A percentile compares a stretch with the other conserved stretches of the same genome.
These are phyloP conservation scores for Saguinus imperator DNA, from an alignment of 2,113 vertebrate genomes.

Conservation along the genomic window DNA sequence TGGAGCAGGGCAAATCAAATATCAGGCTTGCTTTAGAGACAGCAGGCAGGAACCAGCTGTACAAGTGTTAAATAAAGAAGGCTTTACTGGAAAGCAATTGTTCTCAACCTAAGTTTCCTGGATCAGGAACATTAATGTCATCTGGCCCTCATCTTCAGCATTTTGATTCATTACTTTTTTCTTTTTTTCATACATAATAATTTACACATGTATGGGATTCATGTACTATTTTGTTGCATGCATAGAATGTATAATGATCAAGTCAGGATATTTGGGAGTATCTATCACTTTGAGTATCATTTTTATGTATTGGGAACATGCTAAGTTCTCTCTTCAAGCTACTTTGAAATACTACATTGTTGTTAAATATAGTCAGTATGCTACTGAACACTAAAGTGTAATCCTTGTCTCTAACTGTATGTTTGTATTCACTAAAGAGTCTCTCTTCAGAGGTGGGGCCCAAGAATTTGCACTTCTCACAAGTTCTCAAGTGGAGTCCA, in stretches of 20 bases:
- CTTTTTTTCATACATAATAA: too few species aligned
- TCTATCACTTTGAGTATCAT: neutral
- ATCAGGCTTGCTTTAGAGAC: neutral
- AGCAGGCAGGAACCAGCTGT: neutral
- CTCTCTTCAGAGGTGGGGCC: neutral
- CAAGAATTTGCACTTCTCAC: neutral
- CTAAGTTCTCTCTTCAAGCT: neutral
- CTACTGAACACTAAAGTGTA: neutral
- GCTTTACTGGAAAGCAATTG: neutral
- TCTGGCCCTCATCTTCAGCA: neutral
- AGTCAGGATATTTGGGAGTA: neutral
- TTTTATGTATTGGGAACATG: neutral
- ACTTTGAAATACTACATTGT: neutral
- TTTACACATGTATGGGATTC: too few species aligned
- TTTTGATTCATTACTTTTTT: neutral
- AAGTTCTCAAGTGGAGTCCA: neutral
- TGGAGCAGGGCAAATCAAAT: neutral
- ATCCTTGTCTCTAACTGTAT: neutral
- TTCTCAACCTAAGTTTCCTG: neutral
- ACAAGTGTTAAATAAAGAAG: neutral
- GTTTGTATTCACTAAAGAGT: neutral
- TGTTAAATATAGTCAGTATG: neutral
- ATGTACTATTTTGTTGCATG: too few species aligned
- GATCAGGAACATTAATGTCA: neutral
- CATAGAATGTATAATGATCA: neutral